Evolutionary conservation across 1,140 invertebrate genomes (phyloP).

Genomic region (Triops longicaudatus): DNA sequence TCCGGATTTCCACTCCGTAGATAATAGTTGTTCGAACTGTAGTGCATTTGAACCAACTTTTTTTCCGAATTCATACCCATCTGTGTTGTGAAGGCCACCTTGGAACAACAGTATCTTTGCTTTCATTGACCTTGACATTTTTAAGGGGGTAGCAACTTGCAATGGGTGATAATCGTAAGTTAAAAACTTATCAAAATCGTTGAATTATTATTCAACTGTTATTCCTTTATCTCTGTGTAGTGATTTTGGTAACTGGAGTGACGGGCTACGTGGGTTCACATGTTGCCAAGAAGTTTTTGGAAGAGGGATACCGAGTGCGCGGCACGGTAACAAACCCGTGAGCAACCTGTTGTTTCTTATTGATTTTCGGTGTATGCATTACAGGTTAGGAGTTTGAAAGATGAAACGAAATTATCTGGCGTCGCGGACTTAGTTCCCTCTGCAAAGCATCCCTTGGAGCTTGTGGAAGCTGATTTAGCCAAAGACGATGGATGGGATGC

Average conservation of each 20-base stretch:
- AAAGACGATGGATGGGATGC: background rate
- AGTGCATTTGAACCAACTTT: too few relatives aligned
- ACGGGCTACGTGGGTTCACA: background rate
- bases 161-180: background rate
- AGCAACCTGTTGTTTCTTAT: background rate
- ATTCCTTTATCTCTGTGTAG: background rate
- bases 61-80: too few relatives aligned
- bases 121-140: too few relatives aligned
- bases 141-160: background rate
- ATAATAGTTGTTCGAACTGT: too few relatives aligned
- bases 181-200: background rate
- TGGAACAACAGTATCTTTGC: too few relatives aligned
- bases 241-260: background rate
- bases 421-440: background rate
- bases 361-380: background rate
- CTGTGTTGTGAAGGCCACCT: too few relatives aligned
- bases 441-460: background rate
- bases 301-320: background rate
- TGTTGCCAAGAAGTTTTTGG: background rate
- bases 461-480: background rate
- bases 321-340: background rate
- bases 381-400: constrained; percentile 1
- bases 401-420: background rate
- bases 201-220: background rate
- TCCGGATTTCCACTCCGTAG: too few relatives aligned